phyloP scores from a whole-genome alignment of 2,888 invertebrate species.

The Saturnia japonica region DNA sequence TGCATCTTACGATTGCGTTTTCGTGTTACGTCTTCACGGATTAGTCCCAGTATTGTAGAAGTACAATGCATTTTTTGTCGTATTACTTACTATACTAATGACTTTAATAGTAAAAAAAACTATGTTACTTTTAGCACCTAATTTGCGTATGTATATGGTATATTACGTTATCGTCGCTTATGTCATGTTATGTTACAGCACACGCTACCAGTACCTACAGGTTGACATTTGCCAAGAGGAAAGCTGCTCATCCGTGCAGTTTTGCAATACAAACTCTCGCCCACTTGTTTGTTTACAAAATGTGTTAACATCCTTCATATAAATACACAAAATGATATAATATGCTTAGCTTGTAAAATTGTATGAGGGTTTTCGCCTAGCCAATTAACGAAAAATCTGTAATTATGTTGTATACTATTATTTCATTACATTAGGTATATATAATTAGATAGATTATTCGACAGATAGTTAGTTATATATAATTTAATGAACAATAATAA shows the following conservation, averaged over 20 bases:
- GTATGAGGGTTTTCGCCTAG: background rate
- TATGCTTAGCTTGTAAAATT: background rate
- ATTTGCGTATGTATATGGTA: slow-evolving; percentile 28
- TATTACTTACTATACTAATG: background rate
- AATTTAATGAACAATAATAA: too few species aligned
- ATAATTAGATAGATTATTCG: too few species aligned
- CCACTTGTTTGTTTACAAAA: slow-evolving; percentile 7
- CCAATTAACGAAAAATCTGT: background rate
- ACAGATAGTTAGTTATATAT: too few species aligned
- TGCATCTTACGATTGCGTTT: slow-evolving; percentile 1
- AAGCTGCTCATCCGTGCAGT: slow-evolving; percentile 43
- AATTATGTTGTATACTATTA: too few species aligned
- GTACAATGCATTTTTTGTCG: background rate
- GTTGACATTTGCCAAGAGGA: slow-evolving; percentile 65
- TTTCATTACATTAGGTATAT: too few species aligned
- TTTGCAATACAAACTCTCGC: slow-evolving; percentile 39
- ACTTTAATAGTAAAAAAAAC: slow-evolving; percentile 1
- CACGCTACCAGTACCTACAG: slow-evolving; percentile 48
- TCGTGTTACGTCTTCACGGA: background rate
- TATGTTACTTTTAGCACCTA: slow-evolving; percentile 29
- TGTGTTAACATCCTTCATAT: background rate
- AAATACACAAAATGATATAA: background rate
- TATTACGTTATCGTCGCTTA: slow-evolving; percentile 33
- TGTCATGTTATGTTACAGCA: slow-evolving; percentile 57
- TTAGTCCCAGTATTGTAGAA: background rate